Evolutionary conservation across 2,888 invertebrate species (phyloP), one percentile per base, ranked within the genome.

Genomic region (Tipula unca): DNA sequence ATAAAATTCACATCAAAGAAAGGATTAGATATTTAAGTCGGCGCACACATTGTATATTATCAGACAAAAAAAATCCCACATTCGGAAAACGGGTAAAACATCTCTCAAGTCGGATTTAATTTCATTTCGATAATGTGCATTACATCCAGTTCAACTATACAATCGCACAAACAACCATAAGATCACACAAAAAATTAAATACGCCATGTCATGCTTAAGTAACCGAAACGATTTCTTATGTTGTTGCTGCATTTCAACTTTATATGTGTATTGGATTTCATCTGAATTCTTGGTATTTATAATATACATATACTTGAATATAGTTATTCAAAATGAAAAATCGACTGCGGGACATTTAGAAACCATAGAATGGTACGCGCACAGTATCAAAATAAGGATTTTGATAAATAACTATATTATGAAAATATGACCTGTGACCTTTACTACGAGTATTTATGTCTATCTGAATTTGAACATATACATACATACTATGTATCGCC

Each of bases 191-290:
- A 20, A 69, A 13, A 69, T n/a, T 69, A 69, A 69, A 69, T 25
- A 69, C 69, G 10, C 69, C 69, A 69, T 69, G 69, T 69, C 69
- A 69, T 25, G 69, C 69, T 69, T 69, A 69, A 69, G 69, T 69
- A 25, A 69, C 69, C 69, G 69, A 69, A 69, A 69, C 69, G 69
- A 69, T 20, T 25, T 8, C 25, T 69, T 69, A n/a, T n/a, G 25
- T 69, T 69, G 69, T 69, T 69, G 69, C 25, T 69, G 69, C 69
- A 69, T 69, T 69, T 69, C 69, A 69, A 69, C 69, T 69, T 69
- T 69, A n/a, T n/a, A n/a, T n/a, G 69, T 69, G 69, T 20, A 69
- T 69, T 69, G 25, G 25, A 69, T 69, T 69, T 25, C 69, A 69
- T 69, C 25, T 25, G 20, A 25, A 10, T 69, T 69, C 69, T 69